phyloP scores from a whole-genome alignment of 2,888 invertebrate species.

The Dyspetes luteomarginatus region DNA sequence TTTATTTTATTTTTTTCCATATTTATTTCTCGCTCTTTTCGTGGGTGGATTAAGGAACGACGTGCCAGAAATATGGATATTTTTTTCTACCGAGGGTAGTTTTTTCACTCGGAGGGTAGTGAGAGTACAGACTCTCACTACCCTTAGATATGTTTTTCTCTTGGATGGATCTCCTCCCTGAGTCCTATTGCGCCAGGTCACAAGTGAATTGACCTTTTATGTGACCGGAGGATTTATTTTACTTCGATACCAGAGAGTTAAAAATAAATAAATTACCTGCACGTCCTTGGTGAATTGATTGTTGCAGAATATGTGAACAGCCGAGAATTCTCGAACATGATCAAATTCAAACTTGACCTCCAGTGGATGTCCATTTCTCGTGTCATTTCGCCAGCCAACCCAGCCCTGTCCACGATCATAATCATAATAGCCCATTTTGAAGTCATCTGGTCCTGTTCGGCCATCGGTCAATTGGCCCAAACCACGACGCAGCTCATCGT shows the following conservation, averaged over 20 bases:
- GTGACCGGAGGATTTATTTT: background rate
- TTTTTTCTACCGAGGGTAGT: slow-evolving; percentile 6
- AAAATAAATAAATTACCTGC: slow-evolving; percentile 85
- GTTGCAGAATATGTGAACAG: slow-evolving; percentile 92
- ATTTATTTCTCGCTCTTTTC: slow-evolving; percentile 33
- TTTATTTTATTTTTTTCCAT: slow-evolving; percentile 26
- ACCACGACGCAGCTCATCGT: slow-evolving; percentile 90
- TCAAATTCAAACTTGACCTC: slow-evolving; percentile 93
- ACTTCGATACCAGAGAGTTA: background rate
- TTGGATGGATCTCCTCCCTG: no score
- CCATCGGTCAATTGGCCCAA: slow-evolving; percentile 95
- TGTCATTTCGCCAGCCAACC: slow-evolving; percentile 96
- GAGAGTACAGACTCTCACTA: background rate
- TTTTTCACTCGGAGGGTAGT: no score
- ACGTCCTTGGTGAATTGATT: slow-evolving; percentile 94
- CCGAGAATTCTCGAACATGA: slow-evolving; percentile 92
- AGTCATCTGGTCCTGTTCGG: slow-evolving; percentile 90
- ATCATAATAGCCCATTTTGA: slow-evolving; percentile 87
- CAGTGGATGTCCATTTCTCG: slow-evolving; percentile 86
- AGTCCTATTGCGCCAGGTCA: background rate
- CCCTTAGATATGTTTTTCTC: background rate
- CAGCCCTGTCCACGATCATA: slow-evolving; percentile 89
- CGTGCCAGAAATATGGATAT: slow-evolving; percentile 48
- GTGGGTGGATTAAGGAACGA: slow-evolving; percentile 56
- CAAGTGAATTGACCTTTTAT: background rate